Percentiles rank a stretch among this genome's conserved stretches.
These are phyloP conservation scores for Mirza zaza DNA, from an alignment of 2,113 vertebrate genomes.

Conservation along the genomic window DNA sequence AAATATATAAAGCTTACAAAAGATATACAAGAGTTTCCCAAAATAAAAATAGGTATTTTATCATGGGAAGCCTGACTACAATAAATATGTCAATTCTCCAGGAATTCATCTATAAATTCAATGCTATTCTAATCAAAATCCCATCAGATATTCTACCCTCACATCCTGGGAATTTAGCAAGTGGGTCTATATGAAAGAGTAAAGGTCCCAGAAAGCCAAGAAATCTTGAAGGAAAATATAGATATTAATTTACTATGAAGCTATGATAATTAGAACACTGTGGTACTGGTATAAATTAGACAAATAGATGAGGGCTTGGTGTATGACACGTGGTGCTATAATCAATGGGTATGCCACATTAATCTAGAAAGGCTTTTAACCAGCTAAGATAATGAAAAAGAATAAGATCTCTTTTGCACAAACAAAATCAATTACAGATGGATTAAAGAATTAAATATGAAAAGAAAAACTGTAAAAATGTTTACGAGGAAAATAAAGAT, in stretches of 20 bases:
- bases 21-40: background rate
- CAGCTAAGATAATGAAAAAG: background rate
- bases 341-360: background rate
- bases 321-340: background rate
- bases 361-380: background rate
- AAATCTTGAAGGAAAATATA: background rate
- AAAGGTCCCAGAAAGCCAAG: background rate
- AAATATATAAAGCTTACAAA: background rate
- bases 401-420: background rate
- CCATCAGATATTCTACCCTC: background rate
- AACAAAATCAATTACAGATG: background rate
- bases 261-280: background rate
- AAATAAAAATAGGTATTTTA: background rate
- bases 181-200: background rate
- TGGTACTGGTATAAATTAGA: background rate
- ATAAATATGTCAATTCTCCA: background rate
- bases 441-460: background rate
- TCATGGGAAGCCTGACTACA: background rate
- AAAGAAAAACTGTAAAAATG: background rate
- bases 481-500: background rate
- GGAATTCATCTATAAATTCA: slow-evolving; percentile 13
- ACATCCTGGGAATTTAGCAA: background rate
- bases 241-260: background rate
- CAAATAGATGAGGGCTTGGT: background rate
- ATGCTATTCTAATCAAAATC: background rate